Evolutionary conservation across 2,113 vertebrate genomes (phyloP).

Genomic region (Mandrillus leucophaeus): DNA sequence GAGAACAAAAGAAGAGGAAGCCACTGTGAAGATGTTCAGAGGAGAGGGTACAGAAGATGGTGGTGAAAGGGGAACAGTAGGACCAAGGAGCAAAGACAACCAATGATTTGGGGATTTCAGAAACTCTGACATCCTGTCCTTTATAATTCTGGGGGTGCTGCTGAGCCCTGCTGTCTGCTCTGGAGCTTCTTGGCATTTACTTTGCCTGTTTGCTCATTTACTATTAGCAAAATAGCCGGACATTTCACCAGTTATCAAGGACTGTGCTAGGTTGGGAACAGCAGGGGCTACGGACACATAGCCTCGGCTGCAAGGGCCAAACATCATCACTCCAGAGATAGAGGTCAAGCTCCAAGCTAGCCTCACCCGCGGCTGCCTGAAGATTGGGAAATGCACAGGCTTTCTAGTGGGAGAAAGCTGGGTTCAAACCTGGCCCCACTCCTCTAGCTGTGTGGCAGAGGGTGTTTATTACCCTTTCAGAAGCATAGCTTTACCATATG

Average conservation of each 20-base stretch:
- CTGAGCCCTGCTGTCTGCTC: not conserved
- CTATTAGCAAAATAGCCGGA: not conserved
- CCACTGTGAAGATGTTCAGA: not conserved
- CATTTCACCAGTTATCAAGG: not conserved
- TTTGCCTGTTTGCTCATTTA: not conserved
- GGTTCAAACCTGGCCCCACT: not conserved
- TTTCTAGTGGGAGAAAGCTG: not conserved
- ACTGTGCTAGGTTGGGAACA: not conserved
- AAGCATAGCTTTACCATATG: not conserved
- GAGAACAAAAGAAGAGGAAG: not conserved
- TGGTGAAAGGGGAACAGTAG: not conserved
- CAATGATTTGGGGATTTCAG: not conserved
- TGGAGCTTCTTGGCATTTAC: not conserved
- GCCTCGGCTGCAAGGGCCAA: not conserved
- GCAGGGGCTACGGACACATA: not conserved
- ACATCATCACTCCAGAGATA: not conserved
- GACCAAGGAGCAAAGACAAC: not conserved
- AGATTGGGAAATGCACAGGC: not conserved
- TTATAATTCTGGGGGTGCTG: not conserved
- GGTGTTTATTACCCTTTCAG: not conserved
- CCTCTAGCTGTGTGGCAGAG: not conserved
- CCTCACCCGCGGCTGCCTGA: not conserved
- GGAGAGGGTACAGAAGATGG: not conserved
- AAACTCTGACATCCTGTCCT: not conserved
- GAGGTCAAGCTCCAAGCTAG: not conserved